phyloP scores from a whole-genome alignment of 1,140 invertebrate genomes.

The Penaeus chinensis region DNA sequence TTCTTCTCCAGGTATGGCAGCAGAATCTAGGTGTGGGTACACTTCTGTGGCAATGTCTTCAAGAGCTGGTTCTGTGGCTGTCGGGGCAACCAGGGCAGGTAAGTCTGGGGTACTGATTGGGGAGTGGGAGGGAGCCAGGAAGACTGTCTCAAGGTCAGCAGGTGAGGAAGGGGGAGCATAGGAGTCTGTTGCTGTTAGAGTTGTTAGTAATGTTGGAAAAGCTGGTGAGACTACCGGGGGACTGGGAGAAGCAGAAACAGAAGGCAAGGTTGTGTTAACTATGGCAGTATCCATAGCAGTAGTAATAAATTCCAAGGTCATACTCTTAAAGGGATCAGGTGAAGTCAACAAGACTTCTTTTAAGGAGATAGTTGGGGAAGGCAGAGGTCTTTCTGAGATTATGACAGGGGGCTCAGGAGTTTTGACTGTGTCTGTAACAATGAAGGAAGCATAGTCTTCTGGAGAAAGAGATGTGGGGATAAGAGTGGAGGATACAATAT shows the following conservation, averaged over 20 bases:
- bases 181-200: background rate
- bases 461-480: slow-evolving; percentile 13
- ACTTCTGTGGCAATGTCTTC: background rate
- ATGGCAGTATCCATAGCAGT: background rate
- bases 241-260: slow-evolving; percentile 6
- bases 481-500: background rate
- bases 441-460: background rate
- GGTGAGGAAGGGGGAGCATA: background rate
- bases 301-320: background rate
- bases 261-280: background rate
- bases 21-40: background rate
- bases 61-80: slow-evolving; percentile 40
- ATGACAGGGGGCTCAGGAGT: slow-evolving; percentile 33
- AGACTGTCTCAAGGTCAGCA: slow-evolving; percentile 18
- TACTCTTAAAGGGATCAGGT: slow-evolving; percentile 3
- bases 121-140: background rate
- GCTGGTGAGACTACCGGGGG: background rate
- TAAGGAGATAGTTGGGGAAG: slow-evolving; percentile 14
- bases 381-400: slow-evolving; percentile 21
- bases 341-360: slow-evolving; percentile 31
- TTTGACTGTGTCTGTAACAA: slow-evolving; percentile 18
- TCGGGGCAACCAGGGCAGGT: slow-evolving; percentile 49
- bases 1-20: background rate
- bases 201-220: background rate
- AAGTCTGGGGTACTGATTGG: slow-evolving; percentile 28